These are phyloP conservation scores for Cydia fagiglandana DNA, from an alignment of 1,140 invertebrate genomes.

Conservation along the genomic window DNA sequence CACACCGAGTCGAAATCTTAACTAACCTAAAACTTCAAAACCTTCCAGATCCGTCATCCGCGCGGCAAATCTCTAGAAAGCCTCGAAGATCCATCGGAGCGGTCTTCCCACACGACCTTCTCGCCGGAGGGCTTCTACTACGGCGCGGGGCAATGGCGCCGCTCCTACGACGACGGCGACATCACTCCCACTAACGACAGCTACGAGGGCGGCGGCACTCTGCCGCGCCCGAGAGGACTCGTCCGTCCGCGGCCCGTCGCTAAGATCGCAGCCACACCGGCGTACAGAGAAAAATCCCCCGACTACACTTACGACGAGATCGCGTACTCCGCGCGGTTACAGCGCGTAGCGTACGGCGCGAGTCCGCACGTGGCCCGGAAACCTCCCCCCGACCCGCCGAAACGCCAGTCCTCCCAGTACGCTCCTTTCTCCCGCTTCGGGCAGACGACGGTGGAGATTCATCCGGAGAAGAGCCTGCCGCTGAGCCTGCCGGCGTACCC, in stretches of 20 bases:
- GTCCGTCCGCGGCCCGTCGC: constrained; percentile 91
- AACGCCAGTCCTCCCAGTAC: constrained; percentile 84
- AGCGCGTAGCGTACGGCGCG: constrained; percentile 74
- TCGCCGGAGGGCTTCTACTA: constrained; percentile 79
- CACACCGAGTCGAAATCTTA: neutral
- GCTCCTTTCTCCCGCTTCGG: constrained; percentile 77
- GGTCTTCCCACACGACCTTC: constrained; percentile 83
- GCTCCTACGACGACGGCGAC: constrained; percentile 93
- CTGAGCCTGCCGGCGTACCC: constrained; percentile 81
- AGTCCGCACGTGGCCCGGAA: constrained; percentile 85
- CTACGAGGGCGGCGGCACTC: constrained; percentile 88
- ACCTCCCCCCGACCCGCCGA: constrained; percentile 92
- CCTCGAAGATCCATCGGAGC: constrained; percentile 84
- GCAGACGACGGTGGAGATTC: constrained; percentile 84
- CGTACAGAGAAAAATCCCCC: constrained; percentile 79
- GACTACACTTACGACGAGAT: constrained; percentile 77
- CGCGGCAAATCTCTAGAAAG: constrained; percentile 91
- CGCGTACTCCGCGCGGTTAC: constrained; percentile 73
- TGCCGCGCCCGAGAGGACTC: constrained; percentile 89
- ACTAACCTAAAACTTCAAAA: constrained; percentile 4
- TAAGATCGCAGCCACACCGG: constrained; percentile 86
- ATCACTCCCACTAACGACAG: constrained; percentile 92
- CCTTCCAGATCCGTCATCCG: constrained; percentile 83
- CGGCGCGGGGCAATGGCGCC: constrained; percentile 84
- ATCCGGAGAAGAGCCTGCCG: constrained; percentile 80